phyloP scores from a whole-genome alignment of 2,888 invertebrate genomes.

The Hyposoter dolosus region DNA sequence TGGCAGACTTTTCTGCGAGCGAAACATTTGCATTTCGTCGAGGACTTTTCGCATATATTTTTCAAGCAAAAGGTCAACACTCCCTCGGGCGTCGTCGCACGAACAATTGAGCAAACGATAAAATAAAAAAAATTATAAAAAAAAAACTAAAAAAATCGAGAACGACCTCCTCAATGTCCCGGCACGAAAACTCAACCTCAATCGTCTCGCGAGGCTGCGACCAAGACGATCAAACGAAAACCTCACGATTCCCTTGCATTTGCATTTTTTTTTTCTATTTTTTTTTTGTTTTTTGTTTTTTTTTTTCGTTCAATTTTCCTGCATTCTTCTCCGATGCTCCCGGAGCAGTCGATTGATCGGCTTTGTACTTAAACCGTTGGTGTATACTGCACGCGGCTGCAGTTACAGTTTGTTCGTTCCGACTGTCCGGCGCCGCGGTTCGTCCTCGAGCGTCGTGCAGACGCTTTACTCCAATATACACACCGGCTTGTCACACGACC shows the following conservation, averaged over 20 bases:
- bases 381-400: conserved; percentile 19
- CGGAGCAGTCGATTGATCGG: conserved; percentile 51
- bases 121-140: neutral
- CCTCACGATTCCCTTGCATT: neutral
- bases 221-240: neutral
- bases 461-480: conserved; percentile 24
- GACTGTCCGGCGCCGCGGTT: conserved; percentile 68
- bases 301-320: conserved; percentile 20
- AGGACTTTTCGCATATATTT: neutral
- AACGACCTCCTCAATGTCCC: neutral
- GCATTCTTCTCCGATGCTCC: conserved; percentile 41
- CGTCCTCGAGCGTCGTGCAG: conserved; percentile 51
- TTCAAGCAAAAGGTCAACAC: conserved; percentile 50
- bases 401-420: conserved; percentile 67
- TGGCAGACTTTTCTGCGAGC: neutral
- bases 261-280: neutral
- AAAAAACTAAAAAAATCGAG: neutral
- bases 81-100: neutral
- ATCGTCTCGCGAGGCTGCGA: neutral
- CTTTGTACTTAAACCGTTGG: conserved; percentile 26
- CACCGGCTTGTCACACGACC: conserved; percentile 29
- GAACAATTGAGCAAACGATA: neutral
- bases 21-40: conserved; percentile 30
- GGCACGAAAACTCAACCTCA: neutral
- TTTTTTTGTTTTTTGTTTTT: neutral